Percentiles rank a stretch among this genome's conserved stretches.
These are phyloP conservation scores for Pollimyrus isidori DNA, from an alignment of 2,113 vertebrate species.

Conservation along the genomic window DNA sequence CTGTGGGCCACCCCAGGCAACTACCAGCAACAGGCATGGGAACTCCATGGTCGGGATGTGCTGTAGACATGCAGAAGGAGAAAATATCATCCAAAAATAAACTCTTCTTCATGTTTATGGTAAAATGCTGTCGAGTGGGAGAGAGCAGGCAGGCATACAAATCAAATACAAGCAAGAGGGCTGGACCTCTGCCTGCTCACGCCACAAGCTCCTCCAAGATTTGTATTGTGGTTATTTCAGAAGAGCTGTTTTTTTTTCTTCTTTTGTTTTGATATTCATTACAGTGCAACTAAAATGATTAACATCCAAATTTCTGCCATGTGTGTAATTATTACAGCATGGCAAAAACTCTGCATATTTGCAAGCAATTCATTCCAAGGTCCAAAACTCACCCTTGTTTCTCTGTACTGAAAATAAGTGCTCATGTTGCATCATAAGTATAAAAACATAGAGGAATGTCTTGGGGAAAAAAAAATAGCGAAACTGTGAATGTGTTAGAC, in stretches of 20 bases:
- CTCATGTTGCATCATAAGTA: neutral
- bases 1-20: neutral
- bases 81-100: neutral
- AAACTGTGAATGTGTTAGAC: neutral
- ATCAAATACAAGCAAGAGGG: neutral
- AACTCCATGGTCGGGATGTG: neutral
- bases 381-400: neutral
- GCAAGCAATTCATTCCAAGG: neutral
- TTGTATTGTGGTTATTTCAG: neutral
- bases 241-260: neutral
- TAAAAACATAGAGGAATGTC: neutral
- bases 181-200: neutral
- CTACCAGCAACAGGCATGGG: neutral
- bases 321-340: neutral
- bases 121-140: neutral
- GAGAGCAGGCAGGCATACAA: neutral
- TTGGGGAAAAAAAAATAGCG: neutral
- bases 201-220: neutral
- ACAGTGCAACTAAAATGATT: neutral
- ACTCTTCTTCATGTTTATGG: neutral
- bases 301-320: neutral
- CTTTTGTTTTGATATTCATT: neutral
- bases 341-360: neutral
- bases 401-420: too few relatives aligned
- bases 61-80: neutral